A percentile compares a stretch with the other conserved stretches of the same genome.
Evolutionary conservation across 2,113 vertebrate genomes (phyloP).

Genomic region (Boulengeromyrus knoepffleri): DNA sequence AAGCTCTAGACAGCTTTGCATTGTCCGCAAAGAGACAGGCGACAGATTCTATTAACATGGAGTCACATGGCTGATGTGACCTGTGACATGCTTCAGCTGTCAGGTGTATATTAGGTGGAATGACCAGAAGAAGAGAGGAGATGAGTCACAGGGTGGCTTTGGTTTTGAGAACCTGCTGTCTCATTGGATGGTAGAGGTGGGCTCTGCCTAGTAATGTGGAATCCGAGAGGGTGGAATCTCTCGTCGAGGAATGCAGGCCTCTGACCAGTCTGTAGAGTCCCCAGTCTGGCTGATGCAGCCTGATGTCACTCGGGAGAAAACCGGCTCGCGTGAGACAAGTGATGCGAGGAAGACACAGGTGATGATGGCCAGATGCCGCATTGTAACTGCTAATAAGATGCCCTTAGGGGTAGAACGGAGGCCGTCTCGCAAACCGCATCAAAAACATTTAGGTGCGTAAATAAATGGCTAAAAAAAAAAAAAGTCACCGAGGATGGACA

Average conservation of each 20-base stretch:
- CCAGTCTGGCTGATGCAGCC: neutral
- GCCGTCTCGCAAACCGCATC: neutral
- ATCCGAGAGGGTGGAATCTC: neutral
- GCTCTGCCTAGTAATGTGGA: neutral
- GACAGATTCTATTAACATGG: neutral
- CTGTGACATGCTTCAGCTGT: neutral
- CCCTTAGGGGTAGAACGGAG: no score
- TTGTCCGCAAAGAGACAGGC: neutral
- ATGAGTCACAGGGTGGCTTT: neutral
- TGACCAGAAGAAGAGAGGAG: neutral
- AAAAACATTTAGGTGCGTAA: neutral
- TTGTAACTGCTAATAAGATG: neutral
- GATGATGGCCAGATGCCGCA: neutral
- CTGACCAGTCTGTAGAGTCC: neutral
- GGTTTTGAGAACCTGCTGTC: neutral
- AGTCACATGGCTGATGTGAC: neutral
- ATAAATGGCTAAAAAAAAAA: neutral
- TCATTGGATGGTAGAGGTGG: neutral
- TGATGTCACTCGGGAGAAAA: neutral
- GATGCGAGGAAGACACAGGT: neutral
- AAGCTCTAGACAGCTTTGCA: neutral
- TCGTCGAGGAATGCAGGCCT: neutral
- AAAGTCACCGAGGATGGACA: neutral
- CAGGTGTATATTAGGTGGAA: neutral
- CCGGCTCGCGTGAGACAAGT: neutral